Evolutionary conservation across 2,888 invertebrate species (phyloP).

Genomic region (Trachelus troglodyta): DNA sequence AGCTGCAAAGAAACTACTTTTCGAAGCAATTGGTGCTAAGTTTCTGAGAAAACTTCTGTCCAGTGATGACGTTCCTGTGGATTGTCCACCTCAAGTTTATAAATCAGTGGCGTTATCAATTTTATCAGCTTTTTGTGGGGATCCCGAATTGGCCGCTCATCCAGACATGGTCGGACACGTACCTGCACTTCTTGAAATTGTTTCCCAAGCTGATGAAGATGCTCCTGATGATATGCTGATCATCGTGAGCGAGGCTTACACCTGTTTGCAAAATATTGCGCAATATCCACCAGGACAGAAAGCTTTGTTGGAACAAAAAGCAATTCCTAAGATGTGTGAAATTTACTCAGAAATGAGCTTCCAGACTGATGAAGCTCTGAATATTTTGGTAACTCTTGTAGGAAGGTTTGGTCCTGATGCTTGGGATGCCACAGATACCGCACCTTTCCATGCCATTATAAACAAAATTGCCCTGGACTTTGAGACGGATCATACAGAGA

Average conservation of each 20-base stretch:
- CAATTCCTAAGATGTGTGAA: slow-evolving; percentile 84
- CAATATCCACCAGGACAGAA: slow-evolving; percentile 82
- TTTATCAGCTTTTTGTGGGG: slow-evolving; percentile 86
- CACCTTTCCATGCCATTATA: slow-evolving; percentile 83
- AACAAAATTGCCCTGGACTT: slow-evolving; percentile 88
- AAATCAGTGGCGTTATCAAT: slow-evolving; percentile 91
- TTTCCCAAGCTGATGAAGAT: slow-evolving; percentile 85
- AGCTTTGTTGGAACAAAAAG: slow-evolving; percentile 81
- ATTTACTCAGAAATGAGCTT: slow-evolving; percentile 90
- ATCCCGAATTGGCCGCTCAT: slow-evolving; percentile 82
- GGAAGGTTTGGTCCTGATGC: slow-evolving; percentile 78
- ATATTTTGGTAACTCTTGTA: slow-evolving; percentile 81
- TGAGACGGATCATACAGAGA: slow-evolving; percentile 87
- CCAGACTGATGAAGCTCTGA: slow-evolving; percentile 88
- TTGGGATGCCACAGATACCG: slow-evolving; percentile 80
- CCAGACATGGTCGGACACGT: slow-evolving; percentile 86
- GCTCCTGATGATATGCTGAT: slow-evolving; percentile 89
- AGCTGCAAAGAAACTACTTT: slow-evolving; percentile 81
- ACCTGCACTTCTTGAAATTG: slow-evolving; percentile 85
- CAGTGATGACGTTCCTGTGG: slow-evolving; percentile 82
- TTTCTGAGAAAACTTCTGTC: slow-evolving; percentile 85
- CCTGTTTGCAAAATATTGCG: slow-evolving; percentile 85
- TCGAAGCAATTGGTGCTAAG: slow-evolving; percentile 90
- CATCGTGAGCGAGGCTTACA: slow-evolving; percentile 87
- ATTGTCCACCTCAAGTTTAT: slow-evolving; percentile 90